Conservation (phyloP, 2,888 invertebrate species). For the Phyllotreta cruciferae region DNA sequence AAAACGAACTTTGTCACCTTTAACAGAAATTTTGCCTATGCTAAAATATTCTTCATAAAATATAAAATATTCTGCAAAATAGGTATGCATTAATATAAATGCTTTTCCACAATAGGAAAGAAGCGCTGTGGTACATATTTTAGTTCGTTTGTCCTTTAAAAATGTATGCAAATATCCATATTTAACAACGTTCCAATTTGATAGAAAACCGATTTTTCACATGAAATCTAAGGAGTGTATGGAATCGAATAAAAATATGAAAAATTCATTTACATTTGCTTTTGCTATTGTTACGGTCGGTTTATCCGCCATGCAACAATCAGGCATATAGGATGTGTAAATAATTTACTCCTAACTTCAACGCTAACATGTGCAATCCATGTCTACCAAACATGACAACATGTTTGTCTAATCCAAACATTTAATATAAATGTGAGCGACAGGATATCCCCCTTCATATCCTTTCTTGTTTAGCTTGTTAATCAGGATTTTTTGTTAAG, state of each 20-base stretch:
- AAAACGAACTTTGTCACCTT: conserved; percentile 11
- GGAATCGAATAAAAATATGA: too few species aligned
- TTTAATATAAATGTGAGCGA: conserved; percentile 18
- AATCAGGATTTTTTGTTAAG: conserved; percentile 3
- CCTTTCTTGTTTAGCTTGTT: conserved; percentile 1
- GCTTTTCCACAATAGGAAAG: too few species aligned
- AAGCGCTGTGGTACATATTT: too few species aligned
- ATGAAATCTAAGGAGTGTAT: too few species aligned
- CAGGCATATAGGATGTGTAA: background rate
- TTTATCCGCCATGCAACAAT: too few species aligned
- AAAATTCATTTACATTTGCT: too few species aligned
- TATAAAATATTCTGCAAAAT: background rate
- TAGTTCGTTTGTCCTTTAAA: too few species aligned
- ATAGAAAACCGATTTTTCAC: too few species aligned
- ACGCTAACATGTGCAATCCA: conserved; percentile 22
- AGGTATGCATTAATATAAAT: conserved; percentile 11
- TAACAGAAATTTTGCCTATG: conserved; percentile 12
- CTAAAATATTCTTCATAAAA: conserved; percentile 12
- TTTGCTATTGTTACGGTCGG: too few species aligned
- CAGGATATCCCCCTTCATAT: conserved; percentile 9
- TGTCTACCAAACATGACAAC: conserved; percentile 23
- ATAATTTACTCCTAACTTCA: conserved; percentile 18
- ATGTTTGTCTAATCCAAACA: conserved; percentile 19
- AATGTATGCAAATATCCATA: too few species aligned
- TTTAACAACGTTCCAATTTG: too few species aligned